Evolutionary conservation across 2,113 vertebrate genomes (phyloP), one percentile per base, ranked within the genome.

Genomic region (Aptenodytes forsteri): DNA sequence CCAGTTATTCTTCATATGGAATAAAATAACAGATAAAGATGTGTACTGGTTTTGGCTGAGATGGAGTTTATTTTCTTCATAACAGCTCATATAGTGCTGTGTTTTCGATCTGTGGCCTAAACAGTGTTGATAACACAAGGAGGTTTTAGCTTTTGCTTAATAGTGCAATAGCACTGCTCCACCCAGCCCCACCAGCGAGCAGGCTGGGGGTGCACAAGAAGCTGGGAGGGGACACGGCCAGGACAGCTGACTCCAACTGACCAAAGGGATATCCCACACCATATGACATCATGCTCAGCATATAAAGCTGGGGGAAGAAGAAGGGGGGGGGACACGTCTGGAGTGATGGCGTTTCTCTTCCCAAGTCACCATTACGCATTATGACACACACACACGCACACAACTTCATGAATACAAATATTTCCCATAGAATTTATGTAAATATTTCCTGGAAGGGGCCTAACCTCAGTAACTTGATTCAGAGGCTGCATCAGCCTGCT

Each of bases 261-360:
- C 27, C 65, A 19, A 6, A 38, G 72, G 15, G n/a, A 11, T 38
- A 23, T 21, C 3, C 52, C 42, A 21, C 10, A 46, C 47, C 13
- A 1, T 1, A 5, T 3, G 44, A 2, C 1, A 0, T 30, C 6
- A 1, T 7, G 42, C 10, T 49, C 47, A 36, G 42, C 0, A 2
- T 13, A 3, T 4, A 49, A 25, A 50, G 16, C 14, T 11, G 46
- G 26, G 40, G 50, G 18, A 44, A 44, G 7, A 3, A 32, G 30
- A 21, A 64, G 20, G 17, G 3, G 6, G 11, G 11, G 23, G 5
- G 1, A 16, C 3, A 16, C 3, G 8, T 9, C 7, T 3, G 42
- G 42, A 42, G 42, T 42, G 42, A 11, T 0, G 9, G 26, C 3
- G 1, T 52, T 90, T 69, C n/a, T 27, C 27, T 50, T 52, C 50